A percentile compares a stretch with the other conserved stretches of the same genome.
phyloP scores from a whole-genome alignment of 2,797 vertebrate species.

The Balearica regulorum region DNA sequence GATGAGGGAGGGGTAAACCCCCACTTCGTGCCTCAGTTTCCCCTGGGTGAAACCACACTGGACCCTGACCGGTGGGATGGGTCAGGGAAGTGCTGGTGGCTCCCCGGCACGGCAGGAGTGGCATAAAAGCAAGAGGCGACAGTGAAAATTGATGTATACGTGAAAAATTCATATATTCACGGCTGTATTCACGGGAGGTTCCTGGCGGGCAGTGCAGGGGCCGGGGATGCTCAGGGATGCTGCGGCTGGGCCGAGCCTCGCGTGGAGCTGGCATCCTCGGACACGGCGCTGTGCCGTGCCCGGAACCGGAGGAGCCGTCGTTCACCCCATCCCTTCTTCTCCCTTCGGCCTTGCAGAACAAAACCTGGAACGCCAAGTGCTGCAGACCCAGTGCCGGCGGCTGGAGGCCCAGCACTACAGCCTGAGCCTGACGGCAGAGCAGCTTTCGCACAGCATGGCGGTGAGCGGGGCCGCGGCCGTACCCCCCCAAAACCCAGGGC shows the following conservation, averaged over 20 bases:
- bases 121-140: background rate
- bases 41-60: background rate
- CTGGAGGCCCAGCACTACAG: constrained; percentile 97
- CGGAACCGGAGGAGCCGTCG: accelerated
- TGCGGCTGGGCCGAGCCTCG: background rate
- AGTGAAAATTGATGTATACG: accelerated
- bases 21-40: accelerated
- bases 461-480: constrained; percentile 74
- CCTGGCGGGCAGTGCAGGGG: background rate
- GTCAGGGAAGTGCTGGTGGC: background rate
- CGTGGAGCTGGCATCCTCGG: background rate
- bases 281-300: accelerated
- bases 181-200: background rate
- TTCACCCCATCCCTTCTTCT: background rate
- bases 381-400: constrained; percentile 91
- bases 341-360: constrained; percentile 80
- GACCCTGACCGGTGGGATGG: background rate
- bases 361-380: constrained; percentile 92
- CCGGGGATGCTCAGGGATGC: background rate
- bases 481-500: too few relatives aligned
- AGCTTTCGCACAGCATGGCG: constrained; percentile 95
- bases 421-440: constrained; percentile 92
- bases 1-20: accelerated
- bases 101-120: background rate
- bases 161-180: background rate